Base-by-base conservation (phyloP, 2,888 invertebrate genomes). In the Nymphalis c-album region DNA sequence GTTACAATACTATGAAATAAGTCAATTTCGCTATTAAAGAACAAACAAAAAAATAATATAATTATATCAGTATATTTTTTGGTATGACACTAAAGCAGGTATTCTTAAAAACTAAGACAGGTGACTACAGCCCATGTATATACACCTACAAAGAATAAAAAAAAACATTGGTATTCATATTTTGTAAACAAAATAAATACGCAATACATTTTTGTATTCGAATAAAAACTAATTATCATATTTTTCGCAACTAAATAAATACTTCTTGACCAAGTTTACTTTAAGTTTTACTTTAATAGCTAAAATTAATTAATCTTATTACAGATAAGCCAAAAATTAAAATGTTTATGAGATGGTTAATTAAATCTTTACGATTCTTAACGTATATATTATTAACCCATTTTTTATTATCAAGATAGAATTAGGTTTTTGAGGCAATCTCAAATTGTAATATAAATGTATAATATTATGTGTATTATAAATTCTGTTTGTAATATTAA, bases 61-160 rank as follows among this genome's bases (percentile, higher is more conserved):
- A 26, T 16, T 26, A 53, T 58, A 50, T 63, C 16, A 55, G 53
- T 69, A 63, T 63, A 40, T 71, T 63, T 63, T 63, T 18, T 63
- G 63, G 65, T 57, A 63, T 62, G 67, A 22, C 47, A 69, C 76
- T 79, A 78, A 74, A 81, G 79, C 82, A 78, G 76, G 79, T 81
- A 81, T 80, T 80, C 75, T 80, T 78, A 80, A 82, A 75, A 77
- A 75, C 78, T 76, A 78, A 80, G 86, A 85, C 89, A 89, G 87
- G 85, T 88, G 90, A 85, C 84, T 82, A 82, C 75, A 85, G 85
- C 87, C 84, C 77, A 73, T 72, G 81, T 80, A 82, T 85, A 82
- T 77, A 64, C n/a, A n/a, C 87, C 84, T 77, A 85, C 73, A 81
- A 85, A 57, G 45, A 82, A 86, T 87, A 85, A 79, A 84, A 81